phyloP scores from a whole-genome alignment of 2,888 invertebrate species.

The Limnephilus marmoratus region DNA sequence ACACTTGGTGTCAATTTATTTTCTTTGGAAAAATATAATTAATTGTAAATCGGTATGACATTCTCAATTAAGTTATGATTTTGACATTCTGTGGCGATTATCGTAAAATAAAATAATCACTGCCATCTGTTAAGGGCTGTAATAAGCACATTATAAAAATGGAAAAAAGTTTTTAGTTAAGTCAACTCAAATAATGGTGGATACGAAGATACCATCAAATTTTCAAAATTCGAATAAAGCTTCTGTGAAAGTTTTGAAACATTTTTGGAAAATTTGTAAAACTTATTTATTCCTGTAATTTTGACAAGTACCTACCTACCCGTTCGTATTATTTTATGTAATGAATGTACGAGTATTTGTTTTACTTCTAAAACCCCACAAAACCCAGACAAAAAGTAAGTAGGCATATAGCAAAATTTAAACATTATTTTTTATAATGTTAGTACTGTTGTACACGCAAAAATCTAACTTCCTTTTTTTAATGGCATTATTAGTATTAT shows the following conservation, averaged over 20 bases:
- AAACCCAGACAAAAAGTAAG: not conserved
- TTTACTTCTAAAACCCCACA: not conserved
- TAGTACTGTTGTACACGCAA: not conserved
- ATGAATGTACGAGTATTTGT: not conserved
- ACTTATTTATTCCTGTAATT: not conserved
- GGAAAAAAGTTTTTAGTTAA: not conserved
- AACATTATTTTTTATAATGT: not conserved
- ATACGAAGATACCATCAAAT: not conserved
- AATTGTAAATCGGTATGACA: not conserved
- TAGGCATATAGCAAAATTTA: not conserved
- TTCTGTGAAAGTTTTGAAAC: not conserved
- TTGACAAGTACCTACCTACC: not conserved
- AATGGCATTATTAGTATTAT: not conserved
- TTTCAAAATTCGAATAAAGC: not conserved
- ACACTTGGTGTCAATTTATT: not conserved
- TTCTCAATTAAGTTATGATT: not conserved
- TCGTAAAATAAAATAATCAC: not conserved
- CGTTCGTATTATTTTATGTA: not conserved
- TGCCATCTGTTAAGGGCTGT: not conserved
- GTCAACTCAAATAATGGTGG: not conserved
- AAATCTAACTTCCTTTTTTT: not conserved
- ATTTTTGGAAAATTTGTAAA: not conserved
- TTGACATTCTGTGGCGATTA: not conserved
- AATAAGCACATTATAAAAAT: not conserved
- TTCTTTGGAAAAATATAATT: not conserved